Evolutionary conservation across 2,797 vertebrate species (phyloP).

Genomic region (Mycteria americana): DNA sequence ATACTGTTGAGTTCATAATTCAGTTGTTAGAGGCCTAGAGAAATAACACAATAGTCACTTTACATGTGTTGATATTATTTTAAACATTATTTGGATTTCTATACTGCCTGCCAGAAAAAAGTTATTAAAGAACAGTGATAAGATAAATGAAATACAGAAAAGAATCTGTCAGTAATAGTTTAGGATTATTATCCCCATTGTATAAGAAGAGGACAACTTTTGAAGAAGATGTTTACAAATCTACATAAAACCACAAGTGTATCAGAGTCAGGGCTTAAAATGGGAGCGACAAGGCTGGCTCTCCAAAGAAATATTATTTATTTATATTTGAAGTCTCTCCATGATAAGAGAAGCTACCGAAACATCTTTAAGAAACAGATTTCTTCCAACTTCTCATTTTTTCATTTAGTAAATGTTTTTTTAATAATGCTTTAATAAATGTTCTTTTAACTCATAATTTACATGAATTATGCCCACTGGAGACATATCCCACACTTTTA

Average conservation of each 20-base stretch:
- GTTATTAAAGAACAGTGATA: not conserved
- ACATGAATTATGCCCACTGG: conserved; percentile 33
- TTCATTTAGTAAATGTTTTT: not conserved
- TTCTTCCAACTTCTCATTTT: conserved; percentile 17
- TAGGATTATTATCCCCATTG: not conserved
- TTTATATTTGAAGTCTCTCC: not conserved
- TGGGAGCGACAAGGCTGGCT: not conserved
- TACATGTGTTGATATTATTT: not conserved
- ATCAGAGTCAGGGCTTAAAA: not conserved
- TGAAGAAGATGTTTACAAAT: not conserved
- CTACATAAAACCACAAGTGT: not conserved
- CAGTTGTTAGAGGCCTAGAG: not conserved
- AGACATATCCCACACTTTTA: conserved; percentile 22
- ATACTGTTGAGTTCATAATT: not conserved
- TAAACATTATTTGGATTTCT: not conserved
- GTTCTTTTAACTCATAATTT: not conserved
- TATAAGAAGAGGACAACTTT: not conserved
- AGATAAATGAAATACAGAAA: not conserved
- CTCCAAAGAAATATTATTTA: not conserved
- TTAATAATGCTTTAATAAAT: not conserved
- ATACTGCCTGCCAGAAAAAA: not conserved
- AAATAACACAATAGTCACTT: not conserved
- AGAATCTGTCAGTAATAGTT: not conserved
- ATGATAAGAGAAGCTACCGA: not conserved
- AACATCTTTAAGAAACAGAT: not conserved